These are phyloP conservation scores for Rynchops niger DNA, from an alignment of 2,113 vertebrate species.

Conservation along the genomic window DNA sequence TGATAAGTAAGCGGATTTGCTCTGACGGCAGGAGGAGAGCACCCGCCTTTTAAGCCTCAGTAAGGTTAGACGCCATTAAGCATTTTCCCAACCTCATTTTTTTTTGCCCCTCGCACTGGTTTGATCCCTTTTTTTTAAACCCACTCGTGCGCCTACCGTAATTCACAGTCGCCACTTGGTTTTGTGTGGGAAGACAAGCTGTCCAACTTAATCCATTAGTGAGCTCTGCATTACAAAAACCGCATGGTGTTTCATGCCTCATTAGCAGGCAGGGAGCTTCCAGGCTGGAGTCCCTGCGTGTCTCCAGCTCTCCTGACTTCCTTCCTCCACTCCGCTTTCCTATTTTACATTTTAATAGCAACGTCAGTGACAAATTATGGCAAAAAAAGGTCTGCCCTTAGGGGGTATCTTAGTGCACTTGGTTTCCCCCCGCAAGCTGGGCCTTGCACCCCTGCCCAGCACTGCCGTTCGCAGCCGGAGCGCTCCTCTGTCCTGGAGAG, in stretches of 20 bases:
- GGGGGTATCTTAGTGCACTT: neutral
- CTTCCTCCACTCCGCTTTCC: neutral
- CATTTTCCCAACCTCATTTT: neutral
- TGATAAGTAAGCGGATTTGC: neutral
- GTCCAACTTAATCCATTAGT: constrained; percentile 19
- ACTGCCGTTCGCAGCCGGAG: neutral
- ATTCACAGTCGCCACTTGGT: neutral
- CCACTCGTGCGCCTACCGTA: neutral
- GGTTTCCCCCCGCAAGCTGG: neutral
- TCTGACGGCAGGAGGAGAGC: neutral
- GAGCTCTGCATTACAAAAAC: constrained; percentile 16
- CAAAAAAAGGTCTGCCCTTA: neutral
- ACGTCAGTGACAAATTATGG: neutral
- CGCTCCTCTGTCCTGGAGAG: neutral
- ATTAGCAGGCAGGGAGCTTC: constrained; percentile 39
- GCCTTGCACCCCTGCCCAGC: neutral
- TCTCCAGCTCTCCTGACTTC: constrained; percentile 11
- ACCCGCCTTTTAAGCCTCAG: neutral
- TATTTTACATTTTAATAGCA: neutral
- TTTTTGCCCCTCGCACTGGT: neutral
- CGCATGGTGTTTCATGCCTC: constrained; percentile 41
- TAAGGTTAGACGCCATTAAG: neutral
- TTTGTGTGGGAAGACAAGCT: neutral
- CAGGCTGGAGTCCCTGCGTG: neutral
- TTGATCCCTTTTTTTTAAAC: neutral